Evolutionary conservation across 2,113 vertebrate genomes (phyloP).

Genomic region (Brachyhypopomus gauderio): DNA sequence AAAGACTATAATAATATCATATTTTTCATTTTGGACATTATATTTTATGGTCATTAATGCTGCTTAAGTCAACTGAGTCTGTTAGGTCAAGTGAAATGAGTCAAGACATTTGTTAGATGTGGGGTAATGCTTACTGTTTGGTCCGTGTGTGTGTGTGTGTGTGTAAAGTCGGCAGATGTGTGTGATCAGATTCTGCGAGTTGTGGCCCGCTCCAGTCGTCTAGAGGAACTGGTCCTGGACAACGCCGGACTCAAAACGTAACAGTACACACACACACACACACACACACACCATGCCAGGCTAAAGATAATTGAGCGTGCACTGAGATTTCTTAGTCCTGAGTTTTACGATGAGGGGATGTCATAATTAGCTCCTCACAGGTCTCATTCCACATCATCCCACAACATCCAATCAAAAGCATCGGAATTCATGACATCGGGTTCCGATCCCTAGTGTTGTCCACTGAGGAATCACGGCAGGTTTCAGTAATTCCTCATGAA

Average conservation of each 20-base stretch:
- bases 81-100: background rate
- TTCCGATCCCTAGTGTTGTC: background rate
- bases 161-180: constrained; percentile 86
- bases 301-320: background rate
- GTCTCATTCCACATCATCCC: background rate
- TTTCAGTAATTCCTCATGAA: background rate
- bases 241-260: constrained; percentile 94
- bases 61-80: background rate
- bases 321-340: background rate
- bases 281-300: background rate
- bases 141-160: constrained; percentile 35
- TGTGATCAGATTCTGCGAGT: constrained; percentile 94
- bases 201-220: constrained; percentile 86
- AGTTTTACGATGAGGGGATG: background rate
- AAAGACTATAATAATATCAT: too few relatives aligned
- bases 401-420: background rate
- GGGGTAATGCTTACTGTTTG: background rate
- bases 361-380: background rate
- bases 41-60: background rate
- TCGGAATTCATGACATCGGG: too few relatives aligned
- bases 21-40: too few relatives aligned
- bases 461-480: background rate
- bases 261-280: constrained; percentile 59
- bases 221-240: constrained; percentile 93
- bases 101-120: background rate